phyloP scores from a whole-genome alignment of 1,140 invertebrate genomes.

The Lordiphosa stackelbergi region DNA sequence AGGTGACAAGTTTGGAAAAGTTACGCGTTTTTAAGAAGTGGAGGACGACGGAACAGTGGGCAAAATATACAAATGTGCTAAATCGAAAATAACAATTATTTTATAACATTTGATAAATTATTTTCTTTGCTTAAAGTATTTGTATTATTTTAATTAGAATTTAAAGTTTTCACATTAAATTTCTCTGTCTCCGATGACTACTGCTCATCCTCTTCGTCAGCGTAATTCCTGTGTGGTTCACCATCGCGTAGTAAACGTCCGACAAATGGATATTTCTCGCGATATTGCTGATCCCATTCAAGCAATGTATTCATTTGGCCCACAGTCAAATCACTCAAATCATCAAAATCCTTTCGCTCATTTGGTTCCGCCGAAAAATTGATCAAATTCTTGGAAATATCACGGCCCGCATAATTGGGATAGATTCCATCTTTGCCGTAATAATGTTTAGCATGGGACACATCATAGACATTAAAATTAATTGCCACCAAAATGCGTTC shows the following conservation, averaged over 20 bases:
- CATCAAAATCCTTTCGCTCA: slow-evolving; percentile 26
- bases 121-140: too few species aligned
- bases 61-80: too few species aligned
- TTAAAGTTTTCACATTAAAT: not conserved
- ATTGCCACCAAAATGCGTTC: slow-evolving; percentile 46
- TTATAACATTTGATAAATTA: too few species aligned
- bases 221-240: slow-evolving; percentile 15
- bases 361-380: slow-evolving; percentile 27
- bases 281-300: slow-evolving; percentile 46
- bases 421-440: slow-evolving; percentile 43
- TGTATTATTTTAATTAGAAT: slow-evolving; percentile 2
- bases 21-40: not conserved
- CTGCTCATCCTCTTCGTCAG: slow-evolving; percentile 19
- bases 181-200: not conserved
- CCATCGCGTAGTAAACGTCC: slow-evolving; percentile 22
- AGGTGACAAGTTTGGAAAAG: slow-evolving; percentile 1
- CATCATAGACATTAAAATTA: slow-evolving; percentile 49
- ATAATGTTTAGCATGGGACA: slow-evolving; percentile 33
- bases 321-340: slow-evolving; percentile 32
- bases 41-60: slow-evolving; percentile 5
- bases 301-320: slow-evolving; percentile 24
- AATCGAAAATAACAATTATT: too few species aligned
- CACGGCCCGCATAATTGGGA: slow-evolving; percentile 43
- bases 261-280: slow-evolving; percentile 36
- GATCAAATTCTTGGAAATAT: slow-evolving; percentile 42